phyloP scores from a whole-genome alignment of 2,113 vertebrate species.

The Daubentonia madagascariensis region DNA sequence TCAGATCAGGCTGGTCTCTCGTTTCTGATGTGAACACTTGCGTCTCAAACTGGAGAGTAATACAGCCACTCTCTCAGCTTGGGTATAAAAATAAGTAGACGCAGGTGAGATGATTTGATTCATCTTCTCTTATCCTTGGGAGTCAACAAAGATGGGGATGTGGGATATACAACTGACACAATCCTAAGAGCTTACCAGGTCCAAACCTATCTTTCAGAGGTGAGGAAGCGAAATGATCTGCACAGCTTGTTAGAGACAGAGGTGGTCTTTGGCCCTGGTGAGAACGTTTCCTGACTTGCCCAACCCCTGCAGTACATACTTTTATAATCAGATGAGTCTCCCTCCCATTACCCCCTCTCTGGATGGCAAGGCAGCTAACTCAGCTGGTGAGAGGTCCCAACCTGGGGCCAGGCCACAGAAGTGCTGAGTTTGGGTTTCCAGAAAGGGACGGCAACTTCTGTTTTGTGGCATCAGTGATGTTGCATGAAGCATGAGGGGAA shows the following conservation, averaged over 20 bases:
- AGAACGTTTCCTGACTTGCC: not conserved
- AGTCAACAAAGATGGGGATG: not conserved
- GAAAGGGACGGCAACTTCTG: not conserved
- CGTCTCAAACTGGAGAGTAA: not conserved
- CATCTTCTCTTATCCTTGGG: not conserved
- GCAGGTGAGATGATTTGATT: not conserved
- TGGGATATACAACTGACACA: not conserved
- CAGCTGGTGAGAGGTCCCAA: not conserved
- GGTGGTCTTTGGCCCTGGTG: not conserved
- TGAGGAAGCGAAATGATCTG: not conserved
- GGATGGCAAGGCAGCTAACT: fast-evolving
- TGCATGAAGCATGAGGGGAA: not conserved
- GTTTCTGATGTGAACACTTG: not conserved
- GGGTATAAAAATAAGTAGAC: not conserved
- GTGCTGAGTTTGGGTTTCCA: not conserved
- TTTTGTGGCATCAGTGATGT: not conserved
- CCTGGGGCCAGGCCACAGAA: not conserved
- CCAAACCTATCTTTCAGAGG: not conserved
- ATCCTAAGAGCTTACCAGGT: not conserved
- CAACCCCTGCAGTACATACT: not conserved
- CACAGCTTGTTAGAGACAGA: not conserved
- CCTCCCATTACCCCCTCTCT: not conserved
- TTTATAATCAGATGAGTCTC: not conserved
- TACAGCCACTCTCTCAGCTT: fast-evolving
- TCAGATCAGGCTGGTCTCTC: not conserved